Evolutionary conservation across 2,113 vertebrate species (phyloP), one percentile per base, ranked within the genome.

Genomic region (Alouatta palliata): DNA sequence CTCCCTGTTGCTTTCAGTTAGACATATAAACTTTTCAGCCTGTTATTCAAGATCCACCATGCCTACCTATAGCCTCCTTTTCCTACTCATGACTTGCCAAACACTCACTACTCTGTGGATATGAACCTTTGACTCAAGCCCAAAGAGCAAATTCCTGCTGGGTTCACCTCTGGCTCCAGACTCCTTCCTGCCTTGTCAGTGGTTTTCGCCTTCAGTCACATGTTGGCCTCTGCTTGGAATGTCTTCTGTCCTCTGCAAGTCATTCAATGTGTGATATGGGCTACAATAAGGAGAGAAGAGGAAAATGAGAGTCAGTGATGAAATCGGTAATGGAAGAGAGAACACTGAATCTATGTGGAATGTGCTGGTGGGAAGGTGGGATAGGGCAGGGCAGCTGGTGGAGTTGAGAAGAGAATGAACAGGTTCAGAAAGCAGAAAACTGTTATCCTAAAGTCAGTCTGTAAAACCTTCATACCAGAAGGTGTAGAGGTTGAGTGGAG

Each of bases 331-430:
- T 12, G 23, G 32, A 30, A 35, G 21, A 56, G 47, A 16, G 83
- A 85, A 27, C 0, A 2, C 20, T 21, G 16, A 66, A 43, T 58
- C 1, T 40, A 8, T 20, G 6, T 61, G 14, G 16, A 2, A 16
- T 30, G 8, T 21, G 37, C 54, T 37, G 30, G 5, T n/a, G n/a
- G 54, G 6, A 30, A 3, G 23, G 20, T n/a, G 32, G 61, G 61
- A 64, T 64, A 32, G 45, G n/a, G 49, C 14, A 17, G 56, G 40
- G 56, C 49, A 37, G 47, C 8, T 27, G 30, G 25, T 88, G 86
- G 52, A 27, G 5, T 8, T 37, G n/a, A 79, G 68, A 8, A 82
- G 56, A 86, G 21, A 25, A 47, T 61, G n/a, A 43, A 45, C 52
- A 73, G 70, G 49, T 16, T 11, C 23, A 73, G 87, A n/a, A 81